Base-by-base conservation (phyloP, 2,113 vertebrate species). In the Butastur rufipennis region DNA sequence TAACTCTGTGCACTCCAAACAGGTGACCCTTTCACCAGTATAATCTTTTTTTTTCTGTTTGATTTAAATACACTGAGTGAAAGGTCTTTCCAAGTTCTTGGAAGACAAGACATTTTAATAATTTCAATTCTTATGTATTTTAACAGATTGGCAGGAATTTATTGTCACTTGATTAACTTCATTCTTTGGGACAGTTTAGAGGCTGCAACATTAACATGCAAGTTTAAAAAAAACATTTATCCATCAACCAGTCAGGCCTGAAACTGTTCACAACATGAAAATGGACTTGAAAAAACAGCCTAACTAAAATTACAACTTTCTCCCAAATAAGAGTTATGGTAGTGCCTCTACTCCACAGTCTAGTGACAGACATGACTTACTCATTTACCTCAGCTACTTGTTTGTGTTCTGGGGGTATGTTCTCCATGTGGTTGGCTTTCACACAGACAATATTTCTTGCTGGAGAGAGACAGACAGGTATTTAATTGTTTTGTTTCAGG, bases 391-490 rank as follows among this genome's bases (percentile, higher is more conserved):
- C 93, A 66, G 98, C 98, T 34, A 99, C 98, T 93, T 98, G 94
- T 80, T 97, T 99, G 93, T 99, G 99, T 90, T 98, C 98, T 86
- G 97, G 73, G 3, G 99, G 98, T 62, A 99, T 98, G 95, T 99
- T 99, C 87, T 98, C 65, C 86, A 99, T 38, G 55, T 98, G 98
- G 84, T 98, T 97, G 67, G 97, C 97, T 16, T 72, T 97, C 93
- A 99, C 93, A 66, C 99, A 99, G 58, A 99, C 89, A 10, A 99
- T 98, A 87, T 98, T 98, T 67, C 97, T 87, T 63, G 81, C 97
- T 98, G 88, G 1, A 40, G 58, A 92, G 90, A 95, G 16, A 86
- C 59, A 93, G 53, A 82, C 3, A 50, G 27, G 16, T 63, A 72
- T 92, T 93, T 65, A 61, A 67, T 47, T 52, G 18, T 62, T 82